Evolutionary conservation across 2,797 vertebrate species (phyloP).

Genomic region (Scarus forsteni): DNA sequence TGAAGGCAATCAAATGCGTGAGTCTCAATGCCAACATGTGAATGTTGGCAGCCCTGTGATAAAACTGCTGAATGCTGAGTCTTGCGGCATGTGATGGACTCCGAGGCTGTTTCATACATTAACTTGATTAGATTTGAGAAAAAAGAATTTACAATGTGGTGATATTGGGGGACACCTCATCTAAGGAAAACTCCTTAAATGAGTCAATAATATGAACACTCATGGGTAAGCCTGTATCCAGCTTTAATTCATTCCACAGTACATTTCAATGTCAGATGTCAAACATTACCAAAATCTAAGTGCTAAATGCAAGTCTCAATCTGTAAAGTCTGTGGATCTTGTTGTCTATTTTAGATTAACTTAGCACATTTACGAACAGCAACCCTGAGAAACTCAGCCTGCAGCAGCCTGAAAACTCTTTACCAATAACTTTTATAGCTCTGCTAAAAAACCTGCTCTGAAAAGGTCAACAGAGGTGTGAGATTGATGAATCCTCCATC

Average conservation of each 20-base stretch:
- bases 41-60: too few species aligned
- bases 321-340: conserved; percentile 6
- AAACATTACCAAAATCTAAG: conserved; percentile 4
- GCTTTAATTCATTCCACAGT: neutral
- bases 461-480: conserved; percentile 36
- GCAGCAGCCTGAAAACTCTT: conserved; percentile 7
- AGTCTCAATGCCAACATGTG: too few species aligned
- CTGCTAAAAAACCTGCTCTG: conserved; percentile 5
- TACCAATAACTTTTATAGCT: neutral
- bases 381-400: conserved; percentile 21
- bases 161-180: conserved; percentile 15
- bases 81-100: conserved; percentile 6
- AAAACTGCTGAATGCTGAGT: conserved; percentile 1
- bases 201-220: conserved; percentile 36
- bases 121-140: conserved; percentile 1
- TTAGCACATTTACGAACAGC: neutral
- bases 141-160: neutral
- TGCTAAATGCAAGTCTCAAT: conserved; percentile 3
- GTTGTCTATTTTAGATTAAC: neutral
- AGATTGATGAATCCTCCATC: conserved; percentile 26
- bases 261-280: too few species aligned
- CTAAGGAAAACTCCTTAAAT: conserved; percentile 8
- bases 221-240: conserved; percentile 32
- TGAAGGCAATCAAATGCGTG: too few species aligned
- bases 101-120: neutral